Evolutionary conservation across 2,888 invertebrate species (phyloP), one percentile per base, ranked within the genome.

Genomic region (Thymelicus acteon): DNA sequence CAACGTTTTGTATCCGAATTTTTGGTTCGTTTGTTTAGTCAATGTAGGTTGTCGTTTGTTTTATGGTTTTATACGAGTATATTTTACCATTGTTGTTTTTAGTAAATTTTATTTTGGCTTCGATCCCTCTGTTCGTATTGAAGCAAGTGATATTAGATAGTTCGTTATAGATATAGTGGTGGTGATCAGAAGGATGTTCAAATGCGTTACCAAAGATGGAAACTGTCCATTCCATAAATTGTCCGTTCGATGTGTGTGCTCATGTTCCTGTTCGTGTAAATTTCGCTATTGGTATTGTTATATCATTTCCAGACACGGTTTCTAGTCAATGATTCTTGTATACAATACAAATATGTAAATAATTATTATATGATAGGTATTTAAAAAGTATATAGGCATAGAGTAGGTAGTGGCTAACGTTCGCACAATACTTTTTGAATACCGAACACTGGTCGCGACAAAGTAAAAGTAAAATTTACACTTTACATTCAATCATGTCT

Each of bases 241-340:
- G 80, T 75, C 75, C 74, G 76, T 74, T 78, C 76, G 74, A 72
- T 72, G 73, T 77, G 75, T 75, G 74, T 71, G 78, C 81, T 78
- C 82, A 81, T 83, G 87, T 87, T 87, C 86, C 88, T 86, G 80
- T 82, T 81, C 77, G 78, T 80, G 75, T 82, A 80, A 80, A 83
- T 82, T 82, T 81, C 78, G 78, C 82, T 83, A 82, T 84, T 80
- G 80, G 77, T 82, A 80, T 79, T 81, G 80, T 81, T 81, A 76
- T 76, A 81, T 83, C 82, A 84, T 85, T 86, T 86, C 86, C 85
- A 88, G 87, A 88, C 88, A 87, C 85, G 83, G 86, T 88, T 85
- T 92, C 92, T 93, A 93, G 92, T 93, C 92, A 93, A 88, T 86
- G 87, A 84, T 88, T 87, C 88, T 90, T 91, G 85, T 90, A 89